Evolutionary conservation across 2,797 vertebrate species (phyloP), one percentile per base, ranked within the genome.

Genomic region (Passerculus sandwichensis): DNA sequence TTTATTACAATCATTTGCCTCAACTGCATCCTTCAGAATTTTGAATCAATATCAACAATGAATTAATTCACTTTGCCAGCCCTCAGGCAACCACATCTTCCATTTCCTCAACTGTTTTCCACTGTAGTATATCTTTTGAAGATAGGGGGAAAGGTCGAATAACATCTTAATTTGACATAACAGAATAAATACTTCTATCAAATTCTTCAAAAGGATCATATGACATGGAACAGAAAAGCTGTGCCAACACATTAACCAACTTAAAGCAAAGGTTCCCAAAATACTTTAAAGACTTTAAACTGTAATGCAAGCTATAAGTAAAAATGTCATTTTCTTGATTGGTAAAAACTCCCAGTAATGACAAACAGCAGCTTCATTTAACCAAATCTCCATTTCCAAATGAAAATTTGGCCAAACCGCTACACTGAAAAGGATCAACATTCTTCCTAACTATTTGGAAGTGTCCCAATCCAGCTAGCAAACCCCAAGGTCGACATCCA

Each of bases 11-110:
- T 94, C 53, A 76, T 91, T 94, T 94, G 80, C 88, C 73, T 94
- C 79, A 60, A 96, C 89, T 91, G 61, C 71, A 91, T 91, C 93
- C 69, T 91, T 69, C 67, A 96, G 89, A 93, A 94, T 87, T 93
- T 82, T 91, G 91, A 93, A 77, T 91, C 88, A 89, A 67, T 84
- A 91, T 84, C 94, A 94, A 92, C 93, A 96, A 88, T 84, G 85
- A 94, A 94, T 91, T 81, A 94, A 95, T 97, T 79, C 80, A 94
- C 76, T 93, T 94, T 93, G 90, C 88, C 89, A 96, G 85, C 77
- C 95, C 90, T 90, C 72, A 80, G 85, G 94, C 95, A 95, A 87
- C 67, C 11, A 0, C 69, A 74, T 85, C 91, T 95, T 86, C 89
- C 71, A 88, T 90, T 96, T 94, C 94, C 91, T 93, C 59, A 81